These are phyloP conservation scores for Calephelis virginiensis DNA, from an alignment of 1,140 invertebrate species.

Conservation along the genomic window DNA sequence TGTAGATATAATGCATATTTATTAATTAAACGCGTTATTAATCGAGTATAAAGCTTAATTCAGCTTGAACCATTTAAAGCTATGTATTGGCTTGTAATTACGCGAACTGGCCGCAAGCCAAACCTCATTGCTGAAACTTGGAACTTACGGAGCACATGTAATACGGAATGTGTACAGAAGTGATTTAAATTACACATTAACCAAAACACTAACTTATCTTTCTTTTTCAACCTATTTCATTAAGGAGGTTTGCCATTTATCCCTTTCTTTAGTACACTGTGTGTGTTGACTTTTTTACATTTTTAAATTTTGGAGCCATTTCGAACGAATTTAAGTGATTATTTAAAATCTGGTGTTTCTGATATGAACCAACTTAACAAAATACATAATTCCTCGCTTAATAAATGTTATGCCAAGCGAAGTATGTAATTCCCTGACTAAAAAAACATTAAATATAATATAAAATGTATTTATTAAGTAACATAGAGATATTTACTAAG, in stretches of 20 bases:
- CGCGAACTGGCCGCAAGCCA: slow-evolving; percentile 21
- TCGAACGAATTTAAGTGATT: neutral
- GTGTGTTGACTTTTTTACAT: no score
- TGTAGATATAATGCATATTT: neutral
- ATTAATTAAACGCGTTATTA: slow-evolving; percentile 6
- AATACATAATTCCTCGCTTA: neutral
- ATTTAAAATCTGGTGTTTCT: no score
- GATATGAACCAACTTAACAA: neutral
- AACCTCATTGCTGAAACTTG: slow-evolving; percentile 23
- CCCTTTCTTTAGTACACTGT: no score
- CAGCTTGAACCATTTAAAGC: slow-evolving; percentile 17
- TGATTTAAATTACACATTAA: neutral
- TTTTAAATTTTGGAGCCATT: no score
- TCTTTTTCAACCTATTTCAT: no score
- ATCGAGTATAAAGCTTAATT: slow-evolving; percentile 9
- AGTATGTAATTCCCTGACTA: no score
- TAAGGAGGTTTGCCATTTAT: no score
- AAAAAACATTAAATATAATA: no score
- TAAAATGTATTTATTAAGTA: no score
- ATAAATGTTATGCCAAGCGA: no score
- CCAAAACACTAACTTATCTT: no score
- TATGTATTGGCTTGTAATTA: slow-evolving; percentile 26
- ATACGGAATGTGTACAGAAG: slow-evolving; percentile 6
- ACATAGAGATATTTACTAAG: no score
- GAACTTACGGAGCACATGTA: slow-evolving; percentile 17